These are phyloP conservation scores for Stegastes partitus DNA, from an alignment of 2,113 vertebrate genomes.

Conservation along the genomic window DNA sequence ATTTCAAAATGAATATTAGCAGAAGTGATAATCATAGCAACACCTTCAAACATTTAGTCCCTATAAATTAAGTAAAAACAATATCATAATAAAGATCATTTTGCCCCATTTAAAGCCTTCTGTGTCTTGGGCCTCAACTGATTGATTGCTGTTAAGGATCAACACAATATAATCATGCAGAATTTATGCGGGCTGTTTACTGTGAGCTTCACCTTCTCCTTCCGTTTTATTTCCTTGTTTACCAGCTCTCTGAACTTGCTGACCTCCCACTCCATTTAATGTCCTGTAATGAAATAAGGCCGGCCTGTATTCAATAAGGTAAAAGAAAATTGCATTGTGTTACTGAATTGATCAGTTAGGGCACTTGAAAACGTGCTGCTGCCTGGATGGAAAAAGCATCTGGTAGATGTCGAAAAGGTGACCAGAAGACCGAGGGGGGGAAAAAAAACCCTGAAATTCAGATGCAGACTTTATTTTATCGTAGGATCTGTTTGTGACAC, in stretches of 20 bases:
- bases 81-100: too few species aligned
- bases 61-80: too few species aligned
- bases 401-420: background rate
- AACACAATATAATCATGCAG: background rate
- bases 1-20: too few species aligned
- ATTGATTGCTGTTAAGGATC: background rate
- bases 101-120: too few species aligned
- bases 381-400: background rate
- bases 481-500: background rate
- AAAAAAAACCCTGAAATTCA: background rate
- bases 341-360: conserved; percentile 36
- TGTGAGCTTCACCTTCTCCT: background rate
- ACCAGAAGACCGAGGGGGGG: conserved; percentile 3
- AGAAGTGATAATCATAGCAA: too few species aligned
- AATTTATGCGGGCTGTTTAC: background rate
- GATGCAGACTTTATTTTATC: background rate
- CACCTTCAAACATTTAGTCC: too few species aligned
- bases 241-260: conserved; percentile 15
- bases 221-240: conserved; percentile 42
- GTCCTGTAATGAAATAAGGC: conserved; percentile 60
- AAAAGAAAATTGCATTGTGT: conserved; percentile 47
- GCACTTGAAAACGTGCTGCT: conserved; percentile 37
- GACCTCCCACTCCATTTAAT: conserved; percentile 25
- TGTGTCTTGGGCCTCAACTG: too few species aligned
- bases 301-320: conserved; percentile 61